A percentile compares a stretch with the other conserved stretches of the same genome.
phyloP scores from a whole-genome alignment of 2,888 invertebrate genomes.

The Ornithoptera priamus region DNA sequence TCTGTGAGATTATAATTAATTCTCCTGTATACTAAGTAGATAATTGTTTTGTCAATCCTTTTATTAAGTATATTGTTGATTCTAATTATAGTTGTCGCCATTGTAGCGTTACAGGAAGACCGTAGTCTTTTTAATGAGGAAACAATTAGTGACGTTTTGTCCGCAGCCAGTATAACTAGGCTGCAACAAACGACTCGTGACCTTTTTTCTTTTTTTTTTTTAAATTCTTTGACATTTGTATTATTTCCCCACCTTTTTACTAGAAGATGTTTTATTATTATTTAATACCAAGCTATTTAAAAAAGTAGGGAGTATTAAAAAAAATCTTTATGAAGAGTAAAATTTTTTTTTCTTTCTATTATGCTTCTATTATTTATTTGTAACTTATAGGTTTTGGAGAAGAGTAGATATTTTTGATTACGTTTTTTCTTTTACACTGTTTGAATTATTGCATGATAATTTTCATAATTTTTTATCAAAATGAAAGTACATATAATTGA shows the following conservation, averaged over 20 bases:
- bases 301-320: no score
- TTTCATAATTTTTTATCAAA: not conserved
- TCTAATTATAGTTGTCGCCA: constrained; percentile 29
- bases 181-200: constrained; percentile 7
- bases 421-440: not conserved
- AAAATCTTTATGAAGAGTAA: no score
- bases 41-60: constrained; percentile 14
- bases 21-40: not conserved
- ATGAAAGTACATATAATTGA: not conserved
- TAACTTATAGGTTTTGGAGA: no score
- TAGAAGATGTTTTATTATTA: no score
- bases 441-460: not conserved
- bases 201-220: not conserved
- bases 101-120: constrained; percentile 30
- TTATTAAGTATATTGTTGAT: constrained; percentile 30
- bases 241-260: no score
- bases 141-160: constrained; percentile 33
- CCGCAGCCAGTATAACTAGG: constrained; percentile 13
- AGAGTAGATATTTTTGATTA: no score
- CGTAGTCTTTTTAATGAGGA: constrained; percentile 34
- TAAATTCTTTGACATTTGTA: no score
- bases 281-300: no score
- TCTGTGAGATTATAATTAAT: not conserved
- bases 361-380: no score
- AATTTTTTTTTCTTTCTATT: no score